Evolutionary conservation across 2,113 vertebrate genomes (phyloP).

Genomic region (Cheilinus undulatus): DNA sequence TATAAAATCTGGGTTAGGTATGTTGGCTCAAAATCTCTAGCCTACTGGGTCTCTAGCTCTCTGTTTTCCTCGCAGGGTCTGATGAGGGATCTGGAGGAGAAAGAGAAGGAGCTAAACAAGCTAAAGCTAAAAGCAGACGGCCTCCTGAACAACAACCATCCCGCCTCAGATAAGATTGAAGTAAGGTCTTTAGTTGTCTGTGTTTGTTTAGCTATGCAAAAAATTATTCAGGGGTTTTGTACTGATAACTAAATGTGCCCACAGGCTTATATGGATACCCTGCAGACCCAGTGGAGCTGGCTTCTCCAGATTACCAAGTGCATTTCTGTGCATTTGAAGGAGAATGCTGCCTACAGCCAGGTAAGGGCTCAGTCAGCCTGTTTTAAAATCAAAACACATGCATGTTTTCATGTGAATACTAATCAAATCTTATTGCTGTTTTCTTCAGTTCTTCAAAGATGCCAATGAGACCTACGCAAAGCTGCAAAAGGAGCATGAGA

Average conservation of each 20-base stretch:
- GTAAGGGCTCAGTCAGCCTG: conserved; percentile 75
- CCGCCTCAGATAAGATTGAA: conserved; percentile 95
- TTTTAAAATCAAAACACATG: no score
- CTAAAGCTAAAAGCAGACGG: conserved; percentile 92
- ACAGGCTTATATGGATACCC: conserved; percentile 96
- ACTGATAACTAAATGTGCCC: conserved; percentile 27
- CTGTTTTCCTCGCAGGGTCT: conserved; percentile 83
- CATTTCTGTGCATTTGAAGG: conserved; percentile 94
- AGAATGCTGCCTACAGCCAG: conserved; percentile 96
- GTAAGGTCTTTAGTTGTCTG: conserved; percentile 69
- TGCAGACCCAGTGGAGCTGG: conserved; percentile 99
- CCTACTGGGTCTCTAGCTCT: not conserved
- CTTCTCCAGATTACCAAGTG: conserved; percentile 98
- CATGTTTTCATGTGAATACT: not conserved
- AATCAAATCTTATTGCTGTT: not conserved
- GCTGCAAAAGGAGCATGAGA: conserved; percentile 90
- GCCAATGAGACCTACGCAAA: conserved; percentile 90
- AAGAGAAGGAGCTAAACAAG: conserved; percentile 97
- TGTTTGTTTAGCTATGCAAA: not conserved
- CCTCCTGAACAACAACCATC: conserved; percentile 90
- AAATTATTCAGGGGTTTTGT: not conserved
- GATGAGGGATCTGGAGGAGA: conserved; percentile 94
- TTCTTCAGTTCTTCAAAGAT: conserved; percentile 93
- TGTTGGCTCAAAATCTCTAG: no score
- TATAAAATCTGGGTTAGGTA: not conserved